A percentile compares a stretch with the other conserved stretches of the same genome.
These are phyloP conservation scores for Tragulus kanchil DNA, from an alignment of 2,113 vertebrate species.

Conservation along the genomic window DNA sequence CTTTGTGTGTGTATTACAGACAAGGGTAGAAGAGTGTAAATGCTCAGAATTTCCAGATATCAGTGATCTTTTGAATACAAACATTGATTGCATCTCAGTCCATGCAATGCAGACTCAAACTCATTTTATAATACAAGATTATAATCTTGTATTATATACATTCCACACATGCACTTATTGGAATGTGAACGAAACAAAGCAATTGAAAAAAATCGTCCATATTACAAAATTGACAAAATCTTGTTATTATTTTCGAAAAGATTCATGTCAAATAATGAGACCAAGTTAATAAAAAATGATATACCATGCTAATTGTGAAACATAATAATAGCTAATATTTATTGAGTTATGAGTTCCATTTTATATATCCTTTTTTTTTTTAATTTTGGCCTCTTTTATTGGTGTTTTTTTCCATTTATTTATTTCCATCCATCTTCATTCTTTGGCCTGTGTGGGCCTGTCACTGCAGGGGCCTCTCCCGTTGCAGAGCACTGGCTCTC, in stretches of 20 bases:
- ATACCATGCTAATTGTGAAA: background rate
- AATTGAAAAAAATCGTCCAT: background rate
- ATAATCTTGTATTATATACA: background rate
- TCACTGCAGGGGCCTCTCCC: too few species aligned
- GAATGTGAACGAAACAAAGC: slow-evolving; percentile 12
- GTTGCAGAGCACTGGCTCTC: too few species aligned
- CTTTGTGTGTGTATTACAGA: background rate
- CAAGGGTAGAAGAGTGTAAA: background rate
- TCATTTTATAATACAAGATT: background rate
- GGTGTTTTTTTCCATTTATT: too few species aligned
- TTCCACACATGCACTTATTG: background rate
- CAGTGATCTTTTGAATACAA: background rate
- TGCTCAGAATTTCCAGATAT: background rate
- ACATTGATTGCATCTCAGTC: background rate
- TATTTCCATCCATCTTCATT: too few species aligned
- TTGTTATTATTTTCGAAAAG: background rate
- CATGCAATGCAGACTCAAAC: background rate
- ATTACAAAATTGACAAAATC: background rate
- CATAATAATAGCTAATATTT: background rate
- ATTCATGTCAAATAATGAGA: background rate
- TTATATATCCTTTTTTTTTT: too few species aligned
- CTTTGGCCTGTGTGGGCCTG: too few species aligned
- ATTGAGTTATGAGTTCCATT: background rate
- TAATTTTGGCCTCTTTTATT: too few species aligned
- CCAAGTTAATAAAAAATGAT: background rate